Evolutionary conservation across 2,113 vertebrate genomes (phyloP).

Genomic region (Pithys albifrons): DNA sequence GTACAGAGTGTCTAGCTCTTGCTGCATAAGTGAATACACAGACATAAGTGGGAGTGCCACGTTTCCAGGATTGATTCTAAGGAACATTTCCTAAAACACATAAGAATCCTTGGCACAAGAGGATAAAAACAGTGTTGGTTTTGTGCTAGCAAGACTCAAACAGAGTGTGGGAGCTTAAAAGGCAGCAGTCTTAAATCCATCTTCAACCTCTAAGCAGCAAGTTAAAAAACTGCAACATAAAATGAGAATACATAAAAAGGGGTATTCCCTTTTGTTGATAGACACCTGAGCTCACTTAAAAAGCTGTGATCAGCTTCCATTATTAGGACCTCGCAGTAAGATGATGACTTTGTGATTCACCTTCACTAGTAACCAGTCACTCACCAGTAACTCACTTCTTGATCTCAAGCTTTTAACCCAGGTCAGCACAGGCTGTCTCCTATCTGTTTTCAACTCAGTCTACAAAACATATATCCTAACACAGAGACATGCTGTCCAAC

Average conservation of each 20-base stretch:
- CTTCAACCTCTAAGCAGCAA: background rate
- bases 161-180: background rate
- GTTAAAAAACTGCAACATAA: background rate
- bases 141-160: background rate
- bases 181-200: background rate
- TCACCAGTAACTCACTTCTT: background rate
- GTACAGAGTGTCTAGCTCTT: background rate
- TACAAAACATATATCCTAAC: background rate
- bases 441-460: background rate
- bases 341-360: background rate
- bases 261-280: background rate
- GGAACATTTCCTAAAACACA: background rate
- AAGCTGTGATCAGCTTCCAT: background rate
- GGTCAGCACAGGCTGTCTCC: background rate
- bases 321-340: background rate
- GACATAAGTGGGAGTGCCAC: background rate
- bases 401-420: background rate
- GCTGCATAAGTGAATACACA: background rate
- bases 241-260: background rate
- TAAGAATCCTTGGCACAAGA: background rate
- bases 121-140: background rate
- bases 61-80: background rate
- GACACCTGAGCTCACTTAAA: background rate
- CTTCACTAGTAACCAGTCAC: background rate
- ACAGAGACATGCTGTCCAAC: background rate